A percentile compares a stretch with the other conserved stretches of the same genome.
These are phyloP conservation scores for Liasis olivaceus DNA, from an alignment of 2,797 vertebrate species.

Conservation along the genomic window DNA sequence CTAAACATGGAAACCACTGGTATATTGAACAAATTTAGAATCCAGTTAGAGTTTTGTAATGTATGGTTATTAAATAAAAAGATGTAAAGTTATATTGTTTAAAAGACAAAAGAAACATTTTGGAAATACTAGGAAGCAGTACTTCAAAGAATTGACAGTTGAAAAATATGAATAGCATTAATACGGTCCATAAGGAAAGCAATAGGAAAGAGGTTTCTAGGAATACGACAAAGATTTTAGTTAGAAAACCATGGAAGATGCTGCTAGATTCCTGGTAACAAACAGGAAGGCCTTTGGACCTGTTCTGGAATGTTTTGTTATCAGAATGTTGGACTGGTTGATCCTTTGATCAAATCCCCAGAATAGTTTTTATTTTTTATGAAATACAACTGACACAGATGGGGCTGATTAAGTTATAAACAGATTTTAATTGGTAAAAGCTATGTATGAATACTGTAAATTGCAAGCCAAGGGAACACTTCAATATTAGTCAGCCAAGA, in stretches of 20 bases:
- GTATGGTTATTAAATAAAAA: not conserved
- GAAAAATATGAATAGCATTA: conserved; percentile 8
- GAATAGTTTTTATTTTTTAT: not conserved
- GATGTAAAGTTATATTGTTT: not conserved
- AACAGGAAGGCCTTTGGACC: not conserved
- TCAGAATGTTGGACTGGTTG: not conserved
- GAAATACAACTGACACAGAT: not conserved
- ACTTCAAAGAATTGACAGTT: conserved; percentile 12
- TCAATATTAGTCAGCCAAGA: not conserved
- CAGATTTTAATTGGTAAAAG: conserved; percentile 12
- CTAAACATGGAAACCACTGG: not conserved
- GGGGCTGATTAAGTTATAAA: conserved; percentile 14
- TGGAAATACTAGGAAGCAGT: not conserved
- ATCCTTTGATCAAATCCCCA: not conserved
- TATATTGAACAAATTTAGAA: not conserved
- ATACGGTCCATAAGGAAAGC: not conserved
- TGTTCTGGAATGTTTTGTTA: not conserved
- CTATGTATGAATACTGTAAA: conserved; percentile 4
- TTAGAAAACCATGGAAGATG: not conserved
- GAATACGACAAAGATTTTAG: not conserved
- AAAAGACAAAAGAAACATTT: conserved; percentile 7
- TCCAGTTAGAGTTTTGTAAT: not conserved
- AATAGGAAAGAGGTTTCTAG: not conserved
- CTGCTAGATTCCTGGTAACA: not conserved
- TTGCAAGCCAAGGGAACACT: not conserved